Base-by-base conservation (phyloP, 2,113 vertebrate species). In the Condylura cristata region DNA sequence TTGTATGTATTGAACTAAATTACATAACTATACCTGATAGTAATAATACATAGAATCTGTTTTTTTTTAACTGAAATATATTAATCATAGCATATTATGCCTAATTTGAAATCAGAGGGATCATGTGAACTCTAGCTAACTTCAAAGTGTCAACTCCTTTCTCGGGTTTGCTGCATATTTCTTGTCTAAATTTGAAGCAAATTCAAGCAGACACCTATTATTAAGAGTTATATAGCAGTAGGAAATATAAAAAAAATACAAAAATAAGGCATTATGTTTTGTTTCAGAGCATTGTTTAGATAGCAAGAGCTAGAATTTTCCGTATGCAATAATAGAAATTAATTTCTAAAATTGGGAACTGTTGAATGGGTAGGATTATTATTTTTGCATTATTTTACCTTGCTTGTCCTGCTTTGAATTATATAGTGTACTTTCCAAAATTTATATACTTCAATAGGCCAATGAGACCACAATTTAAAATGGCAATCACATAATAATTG, bases 331-430 rank as follows among this genome's bases (percentile, higher is more conserved):
- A 83, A 92, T 63, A 53, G 11, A 78, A 89, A 60, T 48, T 83
- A 79, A 87, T 92, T 88, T 81, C 94, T 26, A 70, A 86, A 93
- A 34, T 39, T 66, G 46, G 44, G 82, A 93, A 90, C 16, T 34
- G 8, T 83, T 79, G 3, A 93, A 37, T 2, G 75, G 41, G 78
- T 6, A 86, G 0, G n/a, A 56, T 11, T 86, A 80, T 26, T 68
- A 72, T 26, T 80, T 91, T 84, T 86, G n/a, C 70, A 60, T 78
- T 72, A 91, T 90, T 86, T 94, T 85, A 71, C 60, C 76, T 85
- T 89, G 17, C 76, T 85, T 89, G 13, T 91, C 93, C 53, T 84
- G 2, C 56, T 72, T 87, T 87, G 14, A 65, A 24, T 58, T 61
- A 18, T 32, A 65, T 84, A 24, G n/a, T 80, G 93, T 37, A 39